Evolutionary conservation across 2,113 vertebrate genomes (phyloP).

Genomic region (Misgurnus anguillicaudatus): DNA sequence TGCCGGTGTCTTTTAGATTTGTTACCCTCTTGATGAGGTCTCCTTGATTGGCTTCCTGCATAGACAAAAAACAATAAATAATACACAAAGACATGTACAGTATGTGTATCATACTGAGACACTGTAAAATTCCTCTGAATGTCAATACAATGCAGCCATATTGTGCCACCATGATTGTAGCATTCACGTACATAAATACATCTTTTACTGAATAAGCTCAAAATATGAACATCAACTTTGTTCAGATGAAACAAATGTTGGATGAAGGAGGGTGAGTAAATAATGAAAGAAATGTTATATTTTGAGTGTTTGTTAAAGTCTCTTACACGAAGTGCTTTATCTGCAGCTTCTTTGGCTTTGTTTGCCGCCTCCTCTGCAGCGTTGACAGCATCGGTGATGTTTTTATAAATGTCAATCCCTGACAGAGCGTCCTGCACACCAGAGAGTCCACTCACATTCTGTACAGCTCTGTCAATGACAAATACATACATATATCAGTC

Average conservation of each 20-base stretch:
- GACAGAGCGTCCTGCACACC: conserved; percentile 84
- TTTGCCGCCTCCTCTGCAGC: conserved; percentile 85
- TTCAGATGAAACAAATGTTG: too few relatives aligned
- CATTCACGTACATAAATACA: too few relatives aligned
- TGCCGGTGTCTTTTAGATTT: conserved; percentile 73
- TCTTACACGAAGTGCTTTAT: conserved; percentile 82
- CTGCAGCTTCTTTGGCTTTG: conserved; percentile 81
- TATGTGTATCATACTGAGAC: too few relatives aligned
- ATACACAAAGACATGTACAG: not conserved
- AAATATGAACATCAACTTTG: too few relatives aligned
- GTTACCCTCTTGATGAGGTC: conserved; percentile 80
- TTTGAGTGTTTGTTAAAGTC: not conserved
- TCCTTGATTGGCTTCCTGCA: conserved; percentile 81
- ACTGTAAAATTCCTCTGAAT: too few relatives aligned
- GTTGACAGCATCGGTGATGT: conserved; percentile 86
- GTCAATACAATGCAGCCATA: too few relatives aligned
- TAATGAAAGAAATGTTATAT: too few relatives aligned
- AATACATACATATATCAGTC: too few relatives aligned
- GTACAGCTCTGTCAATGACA: conserved; percentile 76
- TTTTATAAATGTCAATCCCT: conserved; percentile 87
- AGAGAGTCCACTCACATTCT: conserved; percentile 75
- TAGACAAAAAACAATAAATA: not conserved
- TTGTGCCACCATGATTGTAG: too few relatives aligned
- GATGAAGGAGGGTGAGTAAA: too few relatives aligned
- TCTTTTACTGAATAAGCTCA: too few relatives aligned